phyloP scores from a whole-genome alignment of 2,797 vertebrate species.

The Pseudomugil gertrudae region DNA sequence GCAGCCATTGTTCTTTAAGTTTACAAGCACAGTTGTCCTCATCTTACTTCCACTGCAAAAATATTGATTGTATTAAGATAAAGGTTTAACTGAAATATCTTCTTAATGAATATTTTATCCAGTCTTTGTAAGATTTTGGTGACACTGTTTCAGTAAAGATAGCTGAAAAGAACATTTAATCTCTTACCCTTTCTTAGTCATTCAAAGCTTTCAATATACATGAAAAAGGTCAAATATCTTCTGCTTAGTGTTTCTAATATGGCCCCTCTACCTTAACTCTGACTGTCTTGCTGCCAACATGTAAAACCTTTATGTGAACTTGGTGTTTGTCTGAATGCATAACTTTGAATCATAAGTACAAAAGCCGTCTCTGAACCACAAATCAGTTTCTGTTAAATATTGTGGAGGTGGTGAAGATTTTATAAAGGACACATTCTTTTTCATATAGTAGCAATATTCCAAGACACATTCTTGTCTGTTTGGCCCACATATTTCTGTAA shows the following conservation, averaged over 20 bases:
- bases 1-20: constrained; percentile 30
- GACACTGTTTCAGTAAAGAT: constrained; percentile 14
- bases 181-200: constrained; percentile 2
- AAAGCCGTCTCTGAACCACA: constrained; percentile 13
- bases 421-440: not conserved
- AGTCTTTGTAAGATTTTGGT: not conserved
- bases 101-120: not conserved
- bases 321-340: constrained; percentile 54
- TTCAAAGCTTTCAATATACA: constrained; percentile 35
- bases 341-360: constrained; percentile 36
- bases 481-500: not conserved
- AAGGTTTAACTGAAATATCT: not conserved
- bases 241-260: constrained; percentile 35
- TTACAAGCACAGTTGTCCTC: constrained; percentile 5
- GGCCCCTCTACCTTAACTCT: constrained; percentile 24
- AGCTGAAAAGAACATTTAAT: constrained; percentile 6
- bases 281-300: constrained; percentile 34
- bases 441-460: not conserved
- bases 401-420: not conserved
- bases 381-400: not conserved
- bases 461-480: not conserved
- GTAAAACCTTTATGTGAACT: constrained; percentile 49
- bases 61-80: not conserved
- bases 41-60: constrained; percentile 1
- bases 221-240: constrained; percentile 37